Evolutionary conservation across 2,888 invertebrate genomes (phyloP).

Genomic region (Oscheius myriophilus): DNA sequence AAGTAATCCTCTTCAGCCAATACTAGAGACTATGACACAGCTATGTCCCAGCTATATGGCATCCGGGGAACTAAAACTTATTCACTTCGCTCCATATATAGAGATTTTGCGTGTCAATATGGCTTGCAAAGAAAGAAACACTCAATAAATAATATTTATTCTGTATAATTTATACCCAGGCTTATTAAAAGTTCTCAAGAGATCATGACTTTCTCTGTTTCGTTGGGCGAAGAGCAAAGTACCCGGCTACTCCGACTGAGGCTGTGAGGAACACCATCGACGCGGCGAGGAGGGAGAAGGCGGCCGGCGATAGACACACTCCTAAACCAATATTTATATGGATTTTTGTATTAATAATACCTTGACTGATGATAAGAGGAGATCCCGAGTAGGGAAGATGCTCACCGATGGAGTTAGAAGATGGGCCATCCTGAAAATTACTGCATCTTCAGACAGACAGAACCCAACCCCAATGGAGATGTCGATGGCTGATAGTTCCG

Average conservation of each 20-base stretch:
- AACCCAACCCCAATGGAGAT: neutral
- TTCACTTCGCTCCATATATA: no score
- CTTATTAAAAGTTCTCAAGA: slow-evolving; percentile 3
- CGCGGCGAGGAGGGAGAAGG: slow-evolving; percentile 14
- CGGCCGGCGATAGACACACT: slow-evolving; percentile 12
- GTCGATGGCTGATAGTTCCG: slow-evolving; percentile 13
- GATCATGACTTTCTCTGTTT: slow-evolving; percentile 14
- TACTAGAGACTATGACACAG: no score
- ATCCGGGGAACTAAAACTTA: no score
- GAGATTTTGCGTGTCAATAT: no score
- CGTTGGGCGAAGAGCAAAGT: neutral
- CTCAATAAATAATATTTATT: no score
- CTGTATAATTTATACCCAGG: no score
- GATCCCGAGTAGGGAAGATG: slow-evolving; percentile 3
- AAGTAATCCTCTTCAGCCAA: no score
- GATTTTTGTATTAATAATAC: no score
- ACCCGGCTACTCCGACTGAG: slow-evolving; percentile 10
- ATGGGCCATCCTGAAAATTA: no score
- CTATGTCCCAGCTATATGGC: no score
- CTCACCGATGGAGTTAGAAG: neutral
- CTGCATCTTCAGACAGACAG: no score
- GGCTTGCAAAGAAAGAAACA: no score
- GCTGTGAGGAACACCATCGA: slow-evolving; percentile 12
- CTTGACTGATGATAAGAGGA: neutral
- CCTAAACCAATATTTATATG: neutral